Base-by-base conservation (phyloP, 2,888 invertebrate genomes). In the Digitonthophagus gazella region DNA sequence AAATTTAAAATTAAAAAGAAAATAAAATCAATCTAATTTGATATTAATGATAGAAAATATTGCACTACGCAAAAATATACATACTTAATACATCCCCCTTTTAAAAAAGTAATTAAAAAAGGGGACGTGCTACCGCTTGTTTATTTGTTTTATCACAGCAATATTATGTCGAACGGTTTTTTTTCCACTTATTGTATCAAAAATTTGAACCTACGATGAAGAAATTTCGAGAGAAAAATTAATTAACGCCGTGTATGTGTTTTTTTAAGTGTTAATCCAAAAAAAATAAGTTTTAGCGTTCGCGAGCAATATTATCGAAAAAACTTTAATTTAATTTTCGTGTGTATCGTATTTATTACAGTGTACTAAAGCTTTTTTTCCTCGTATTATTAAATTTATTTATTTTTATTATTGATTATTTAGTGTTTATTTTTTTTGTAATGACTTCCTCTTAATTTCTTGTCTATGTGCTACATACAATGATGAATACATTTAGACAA, bases 401-500 rank as follows among this genome's bases (percentile, higher is more conserved):
- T 61, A 19, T 58, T 56, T 57, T 56, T 14, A 19, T 22, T 58
- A 58, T 22, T 58, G 19, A 19, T 58, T 58, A n/a, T n/a, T n/a
- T n/a, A n/a, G n/a, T n/a, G n/a, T n/a, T n/a, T n/a, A n/a, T n/a
- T 54, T 15, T 15, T 15, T 65, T 44, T 20, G 14, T 58, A 18
- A 58, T 58, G 58, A 44, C 28, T n/a, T n/a, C n/a, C n/a, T n/a
- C n/a, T 44, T 44, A 44, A 44, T 44, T 44, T 44, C 8, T 44
- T 44, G n/a, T 20, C 65, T 65, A 55, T 54, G 55, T 65, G 55
- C 64, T 66, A 69, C 71, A 69, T 72, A 71, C 78, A 78, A 79
- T 79, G 75, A 77, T 77, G 77, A 80, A 78, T 79, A 79, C 79
- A 80, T 78, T 78, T 79, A 81, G 79, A 80, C 79, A 77, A 78